These are phyloP conservation scores for Nanorana parkeri DNA, from an alignment of 2,113 vertebrate genomes.

Conservation along the genomic window DNA sequence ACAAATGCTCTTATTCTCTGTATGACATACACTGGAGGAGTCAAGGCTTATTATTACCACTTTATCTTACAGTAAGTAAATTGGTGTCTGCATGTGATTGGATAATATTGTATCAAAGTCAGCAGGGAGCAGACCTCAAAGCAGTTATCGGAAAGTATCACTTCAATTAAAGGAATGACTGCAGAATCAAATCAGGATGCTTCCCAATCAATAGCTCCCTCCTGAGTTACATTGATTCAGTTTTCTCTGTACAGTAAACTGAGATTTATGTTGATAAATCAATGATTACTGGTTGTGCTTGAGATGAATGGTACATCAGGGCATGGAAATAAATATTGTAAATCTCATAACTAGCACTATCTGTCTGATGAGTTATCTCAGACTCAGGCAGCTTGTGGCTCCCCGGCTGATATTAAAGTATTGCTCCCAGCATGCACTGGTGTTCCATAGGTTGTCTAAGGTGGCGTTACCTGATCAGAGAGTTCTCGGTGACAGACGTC, in stretches of 20 bases:
- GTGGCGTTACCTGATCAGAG: constrained; percentile 16
- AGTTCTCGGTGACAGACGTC: neutral
- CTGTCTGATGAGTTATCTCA: constrained; percentile 13
- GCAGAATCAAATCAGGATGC: constrained; percentile 80
- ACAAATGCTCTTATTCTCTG: neutral
- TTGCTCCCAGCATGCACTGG: neutral
- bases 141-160: constrained; percentile 75
- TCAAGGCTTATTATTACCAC: constrained; percentile 53
- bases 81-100: constrained; percentile 64
- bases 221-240: constrained; percentile 82
- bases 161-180: constrained; percentile 85
- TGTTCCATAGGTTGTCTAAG: neutral
- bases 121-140: constrained; percentile 62
- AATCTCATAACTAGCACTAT: constrained; percentile 15
- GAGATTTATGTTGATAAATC: constrained; percentile 83
- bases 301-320: constrained; percentile 27
- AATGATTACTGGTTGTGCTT: constrained; percentile 72
- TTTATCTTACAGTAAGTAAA: constrained; percentile 61
- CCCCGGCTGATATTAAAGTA: neutral
- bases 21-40: neutral
- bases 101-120: constrained; percentile 70
- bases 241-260: constrained; percentile 70
- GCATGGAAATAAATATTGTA: constrained; percentile 7
- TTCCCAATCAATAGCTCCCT: constrained; percentile 82
- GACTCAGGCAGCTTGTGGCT: neutral